Evolutionary conservation across 2,888 invertebrate species (phyloP).

Genomic region (Chouioia cunea): DNA sequence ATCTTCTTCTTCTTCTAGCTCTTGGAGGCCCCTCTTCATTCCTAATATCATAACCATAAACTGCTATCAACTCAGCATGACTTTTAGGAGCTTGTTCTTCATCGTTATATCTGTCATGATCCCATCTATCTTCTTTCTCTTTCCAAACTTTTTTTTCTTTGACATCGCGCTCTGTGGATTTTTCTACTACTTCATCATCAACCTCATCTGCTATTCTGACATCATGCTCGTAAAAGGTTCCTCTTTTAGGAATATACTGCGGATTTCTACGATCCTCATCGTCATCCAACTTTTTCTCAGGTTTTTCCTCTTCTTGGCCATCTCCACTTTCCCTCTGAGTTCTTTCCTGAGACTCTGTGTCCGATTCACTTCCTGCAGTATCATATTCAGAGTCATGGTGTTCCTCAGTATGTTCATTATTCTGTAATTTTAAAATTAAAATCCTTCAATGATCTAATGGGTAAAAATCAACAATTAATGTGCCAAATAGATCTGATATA

Average conservation of each 20-base stretch:
- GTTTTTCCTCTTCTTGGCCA: constrained; percentile 71
- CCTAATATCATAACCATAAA: constrained; percentile 95
- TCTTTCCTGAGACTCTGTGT: constrained; percentile 64
- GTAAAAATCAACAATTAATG: too few species aligned
- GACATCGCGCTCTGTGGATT: constrained; percentile 60
- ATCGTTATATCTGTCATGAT: constrained; percentile 88
- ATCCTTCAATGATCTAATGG: background rate
- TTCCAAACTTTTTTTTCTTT: constrained; percentile 72
- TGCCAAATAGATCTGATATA: too few species aligned
- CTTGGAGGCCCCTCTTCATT: constrained; percentile 93
- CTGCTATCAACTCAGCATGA: constrained; percentile 83
- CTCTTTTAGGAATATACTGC: constrained; percentile 95
- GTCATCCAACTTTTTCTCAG: constrained; percentile 85
- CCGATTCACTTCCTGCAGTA: constrained; percentile 62
- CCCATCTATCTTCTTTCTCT: constrained; percentile 80
- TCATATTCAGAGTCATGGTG: constrained; percentile 65
- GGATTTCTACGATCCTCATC: constrained; percentile 97
- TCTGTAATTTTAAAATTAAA: constrained; percentile 52
- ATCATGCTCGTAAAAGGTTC: constrained; percentile 97
- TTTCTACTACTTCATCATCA: constrained; percentile 55
- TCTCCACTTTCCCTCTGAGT: constrained; percentile 64
- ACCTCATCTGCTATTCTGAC: constrained; percentile 82
- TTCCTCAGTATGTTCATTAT: constrained; percentile 62
- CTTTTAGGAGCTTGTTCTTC: constrained; percentile 88
- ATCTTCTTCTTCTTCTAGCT: constrained; percentile 85